phyloP scores from a whole-genome alignment of 1,140 invertebrate genomes.

The Asbolus verrucosus region DNA sequence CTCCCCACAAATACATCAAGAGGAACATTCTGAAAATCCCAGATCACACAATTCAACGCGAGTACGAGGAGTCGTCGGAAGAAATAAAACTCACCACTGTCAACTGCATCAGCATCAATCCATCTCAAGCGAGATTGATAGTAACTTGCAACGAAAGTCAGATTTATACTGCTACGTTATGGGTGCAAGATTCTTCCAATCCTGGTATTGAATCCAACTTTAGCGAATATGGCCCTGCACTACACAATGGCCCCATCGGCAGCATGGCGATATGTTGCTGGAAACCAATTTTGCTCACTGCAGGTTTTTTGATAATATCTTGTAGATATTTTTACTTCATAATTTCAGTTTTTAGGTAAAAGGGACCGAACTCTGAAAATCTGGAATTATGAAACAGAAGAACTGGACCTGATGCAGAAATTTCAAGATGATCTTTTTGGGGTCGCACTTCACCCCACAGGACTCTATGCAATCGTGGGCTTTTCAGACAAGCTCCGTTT shows the following conservation, averaged over 20 bases:
- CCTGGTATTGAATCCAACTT: constrained; percentile 65
- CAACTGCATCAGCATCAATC: constrained; percentile 70
- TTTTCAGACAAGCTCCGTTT: constrained; percentile 90
- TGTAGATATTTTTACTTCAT: neutral
- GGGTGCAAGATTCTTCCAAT: constrained; percentile 66
- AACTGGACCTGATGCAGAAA: constrained; percentile 73
- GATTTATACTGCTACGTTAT: constrained; percentile 71
- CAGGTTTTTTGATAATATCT: constrained; percentile 70
- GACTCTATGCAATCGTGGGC: constrained; percentile 88
- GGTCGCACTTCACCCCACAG: constrained; percentile 80
- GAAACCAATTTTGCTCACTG: constrained; percentile 91
- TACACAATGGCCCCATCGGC: constrained; percentile 85
- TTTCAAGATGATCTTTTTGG: constrained; percentile 61
- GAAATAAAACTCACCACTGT: constrained; percentile 62
- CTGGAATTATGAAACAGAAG: constrained; percentile 89
- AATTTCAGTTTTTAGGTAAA: constrained; percentile 44
- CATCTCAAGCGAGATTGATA: constrained; percentile 70
- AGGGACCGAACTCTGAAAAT: constrained; percentile 85
- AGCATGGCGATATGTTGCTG: constrained; percentile 85
- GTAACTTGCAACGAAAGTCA: constrained; percentile 75
- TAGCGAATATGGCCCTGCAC: constrained; percentile 74
- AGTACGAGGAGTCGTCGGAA: constrained; percentile 53
- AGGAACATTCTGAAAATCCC: constrained; percentile 72
- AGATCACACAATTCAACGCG: constrained; percentile 62
- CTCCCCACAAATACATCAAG: constrained; percentile 70